Conservation (phyloP, 2,797 vertebrate genomes). For the Rhinoraja longicauda region DNA sequence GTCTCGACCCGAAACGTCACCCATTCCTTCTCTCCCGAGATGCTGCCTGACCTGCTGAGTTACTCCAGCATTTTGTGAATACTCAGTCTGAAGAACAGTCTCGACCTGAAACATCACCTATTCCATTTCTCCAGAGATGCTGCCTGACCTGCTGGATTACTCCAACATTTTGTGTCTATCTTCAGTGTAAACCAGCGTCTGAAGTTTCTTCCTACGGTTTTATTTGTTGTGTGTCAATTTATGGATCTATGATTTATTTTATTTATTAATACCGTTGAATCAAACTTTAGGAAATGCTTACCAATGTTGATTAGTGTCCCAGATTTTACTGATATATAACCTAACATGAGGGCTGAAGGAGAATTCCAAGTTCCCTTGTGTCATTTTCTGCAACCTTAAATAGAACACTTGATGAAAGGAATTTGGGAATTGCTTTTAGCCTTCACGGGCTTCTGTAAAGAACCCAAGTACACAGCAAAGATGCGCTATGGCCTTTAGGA, state of each 20-base stretch:
- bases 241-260: not conserved
- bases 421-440: not conserved
- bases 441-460: not conserved
- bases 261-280: not conserved
- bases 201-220: not conserved
- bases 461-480: not conserved
- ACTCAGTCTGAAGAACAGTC: too few species aligned
- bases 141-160: too few species aligned
- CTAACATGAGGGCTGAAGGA: too few species aligned
- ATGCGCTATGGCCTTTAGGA: too few species aligned
- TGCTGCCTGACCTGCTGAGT: too few species aligned
- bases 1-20: too few species aligned
- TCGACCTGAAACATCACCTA: too few species aligned
- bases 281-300: not conserved
- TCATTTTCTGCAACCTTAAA: not conserved
- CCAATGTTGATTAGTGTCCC: not conserved
- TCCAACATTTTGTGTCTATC: too few species aligned
- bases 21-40: too few species aligned
- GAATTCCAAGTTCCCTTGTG: not conserved
- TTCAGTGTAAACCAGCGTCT: too few species aligned
- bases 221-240: not conserved
- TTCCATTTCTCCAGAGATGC: too few species aligned
- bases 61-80: too few species aligned
- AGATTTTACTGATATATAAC: not conserved
- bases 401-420: not conserved